Evolutionary conservation across 2,888 invertebrate genomes (phyloP).

Genomic region (Cataglyphis altisquamis): DNA sequence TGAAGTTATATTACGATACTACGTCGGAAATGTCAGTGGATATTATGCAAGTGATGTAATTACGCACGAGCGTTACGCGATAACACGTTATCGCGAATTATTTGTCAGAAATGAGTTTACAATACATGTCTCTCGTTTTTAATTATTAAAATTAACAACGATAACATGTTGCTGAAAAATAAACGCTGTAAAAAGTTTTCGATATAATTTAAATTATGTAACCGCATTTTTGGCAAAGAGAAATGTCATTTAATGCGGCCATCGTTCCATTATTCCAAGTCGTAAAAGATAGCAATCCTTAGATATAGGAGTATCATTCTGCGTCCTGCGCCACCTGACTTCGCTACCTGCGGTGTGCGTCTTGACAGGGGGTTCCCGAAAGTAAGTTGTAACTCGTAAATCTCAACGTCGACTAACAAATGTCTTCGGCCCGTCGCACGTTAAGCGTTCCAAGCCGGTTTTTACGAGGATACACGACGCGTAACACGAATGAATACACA

Average conservation of each 20-base stretch:
- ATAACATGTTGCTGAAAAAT: background rate
- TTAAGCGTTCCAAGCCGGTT: constrained; percentile 69
- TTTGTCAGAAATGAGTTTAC: constrained; percentile 18
- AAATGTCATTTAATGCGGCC: background rate
- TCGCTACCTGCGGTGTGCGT: constrained; percentile 68
- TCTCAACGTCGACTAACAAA: constrained; percentile 68
- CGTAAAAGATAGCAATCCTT: background rate
- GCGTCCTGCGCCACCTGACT: constrained; percentile 40
- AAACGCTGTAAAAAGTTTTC: background rate
- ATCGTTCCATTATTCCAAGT: constrained; percentile 26
- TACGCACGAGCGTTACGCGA: constrained; percentile 21
- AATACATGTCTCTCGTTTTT: constrained; percentile 5
- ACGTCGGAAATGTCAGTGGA: constrained; percentile 50
- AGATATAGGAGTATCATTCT: background rate
- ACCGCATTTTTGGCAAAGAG: background rate
- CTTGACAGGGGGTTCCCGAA: constrained; percentile 54
- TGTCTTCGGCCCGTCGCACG: constrained; percentile 68
- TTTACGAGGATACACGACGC: constrained; percentile 64
- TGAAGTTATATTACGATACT: constrained; percentile 45
- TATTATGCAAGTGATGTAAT: constrained; percentile 43
- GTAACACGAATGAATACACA: constrained; percentile 39
- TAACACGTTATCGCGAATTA: constrained; percentile 11
- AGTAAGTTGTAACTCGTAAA: constrained; percentile 78
- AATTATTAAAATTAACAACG: constrained; percentile 37
- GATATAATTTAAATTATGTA: constrained; percentile 4